phyloP scores from a whole-genome alignment of 2,888 invertebrate species.

The Trichogramma dendrolimi region DNA sequence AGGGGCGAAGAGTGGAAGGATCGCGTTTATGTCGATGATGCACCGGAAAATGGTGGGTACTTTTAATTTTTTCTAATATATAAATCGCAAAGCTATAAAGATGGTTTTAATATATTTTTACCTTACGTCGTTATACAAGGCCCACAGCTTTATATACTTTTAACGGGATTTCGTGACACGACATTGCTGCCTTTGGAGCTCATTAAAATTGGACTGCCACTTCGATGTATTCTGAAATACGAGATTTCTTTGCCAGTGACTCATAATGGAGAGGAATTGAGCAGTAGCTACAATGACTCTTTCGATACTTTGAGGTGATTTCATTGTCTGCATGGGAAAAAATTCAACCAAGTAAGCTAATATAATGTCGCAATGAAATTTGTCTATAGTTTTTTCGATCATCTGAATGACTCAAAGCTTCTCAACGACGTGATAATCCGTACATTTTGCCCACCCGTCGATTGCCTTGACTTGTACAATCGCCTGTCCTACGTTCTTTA shows the following conservation, averaged over 20 bases:
- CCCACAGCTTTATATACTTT: conserved; percentile 56
- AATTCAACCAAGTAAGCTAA: conserved; percentile 3
- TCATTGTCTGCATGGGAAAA: no score
- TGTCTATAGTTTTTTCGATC: no score
- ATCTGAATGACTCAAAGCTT: no score
- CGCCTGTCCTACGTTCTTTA: conserved; percentile 56
- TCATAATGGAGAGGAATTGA: no score
- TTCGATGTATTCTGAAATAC: conserved; percentile 39
- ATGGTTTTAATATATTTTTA: not conserved
- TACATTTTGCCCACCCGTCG: conserved; percentile 5
- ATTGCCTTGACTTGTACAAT: conserved; percentile 53
- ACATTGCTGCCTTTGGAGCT: conserved; percentile 35
- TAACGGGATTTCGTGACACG: conserved; percentile 54
- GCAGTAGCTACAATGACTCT: no score
- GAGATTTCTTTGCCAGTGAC: conserved; percentile 21
- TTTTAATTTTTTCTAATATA: not conserved
- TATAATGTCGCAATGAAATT: no score
- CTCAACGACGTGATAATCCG: not conserved
- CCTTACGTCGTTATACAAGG: conserved; percentile 38
- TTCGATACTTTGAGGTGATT: no score
- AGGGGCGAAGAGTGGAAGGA: conserved; percentile 59
- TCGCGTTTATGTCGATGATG: conserved; percentile 56
- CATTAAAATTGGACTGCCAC: conserved; percentile 37
- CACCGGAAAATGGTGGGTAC: conserved; percentile 47
- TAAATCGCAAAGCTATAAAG: not conserved